Evolutionary conservation across 2,888 invertebrate genomes (phyloP), one percentile per base, ranked within the genome.

Genomic region (Dione vanillae): DNA sequence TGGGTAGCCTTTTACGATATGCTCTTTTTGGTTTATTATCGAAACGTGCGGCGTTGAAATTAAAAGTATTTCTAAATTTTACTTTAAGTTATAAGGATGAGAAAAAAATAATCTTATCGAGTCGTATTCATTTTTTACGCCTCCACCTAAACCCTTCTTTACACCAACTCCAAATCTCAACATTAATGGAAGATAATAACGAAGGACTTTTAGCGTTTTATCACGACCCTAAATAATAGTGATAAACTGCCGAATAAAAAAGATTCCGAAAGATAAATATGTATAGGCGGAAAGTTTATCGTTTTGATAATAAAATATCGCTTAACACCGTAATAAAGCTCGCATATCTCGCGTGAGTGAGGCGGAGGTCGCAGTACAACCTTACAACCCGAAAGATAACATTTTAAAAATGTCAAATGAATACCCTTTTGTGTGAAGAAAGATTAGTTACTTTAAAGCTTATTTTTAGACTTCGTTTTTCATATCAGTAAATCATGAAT

Each of bases 201-300:
- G 76, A 74, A 78, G 76, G 75, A 70, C 71, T 77, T 84, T 85
- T 78, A 82, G 81, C 78, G 80, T 86, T 87, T 90, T 91, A 90
- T 89, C 86, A 79, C 79, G 78, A 77, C 84, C 82, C 83, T 91
- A 90, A 91, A 90, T 90, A 89, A 90, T 82, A 82, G 86, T 88
- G 91, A 91, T 90, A 89, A 88, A 90, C 83, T 82, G 81, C 77
- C 82, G 82, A 86, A 89, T 88, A 88, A 91, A 92, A 86, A 88
- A 87, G 85, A 86, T 89, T 79, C 81, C 80, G 74, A 77, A 77
- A 87, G 89, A 91, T 90, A 90, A 88, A 88, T 83, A 80, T 77
- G 77, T 78, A 81, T 80, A 82, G 81, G 80, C 78, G 80, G 79
- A 80, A 81, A 84, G 86, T 88, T 90, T 90, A 89, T 90, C 87